Conservation (phyloP, 2,888 invertebrate genomes). For the Hipparchia sbordonii region DNA sequence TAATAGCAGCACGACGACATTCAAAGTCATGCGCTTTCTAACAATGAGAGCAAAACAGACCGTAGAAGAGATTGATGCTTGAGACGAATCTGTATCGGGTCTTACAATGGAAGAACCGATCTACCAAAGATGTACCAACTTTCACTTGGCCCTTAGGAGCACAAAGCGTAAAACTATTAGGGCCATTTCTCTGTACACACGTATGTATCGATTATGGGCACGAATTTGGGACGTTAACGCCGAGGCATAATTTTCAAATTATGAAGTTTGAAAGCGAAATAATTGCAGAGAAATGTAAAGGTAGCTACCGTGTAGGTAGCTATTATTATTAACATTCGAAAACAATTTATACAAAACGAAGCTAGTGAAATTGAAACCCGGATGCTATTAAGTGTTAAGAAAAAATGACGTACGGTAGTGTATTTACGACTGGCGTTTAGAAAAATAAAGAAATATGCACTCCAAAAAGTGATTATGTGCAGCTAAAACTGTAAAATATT, state of each 20-base stretch:
- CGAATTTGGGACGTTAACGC: slow-evolving; percentile 17
- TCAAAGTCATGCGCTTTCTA: slow-evolving; percentile 53
- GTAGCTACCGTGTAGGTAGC: slow-evolving; percentile 4
- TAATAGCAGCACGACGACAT: slow-evolving; percentile 40
- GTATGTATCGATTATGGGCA: slow-evolving; percentile 22
- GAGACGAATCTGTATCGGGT: slow-evolving; percentile 64
- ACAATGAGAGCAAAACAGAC: slow-evolving; percentile 55
- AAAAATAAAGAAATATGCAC: too few relatives aligned
- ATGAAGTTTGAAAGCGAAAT: slow-evolving; percentile 25
- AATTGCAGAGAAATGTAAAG: slow-evolving; percentile 18
- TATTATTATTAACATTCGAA: slow-evolving; percentile 12
- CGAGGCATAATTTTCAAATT: slow-evolving; percentile 23
- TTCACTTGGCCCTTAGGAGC: slow-evolving; percentile 73
- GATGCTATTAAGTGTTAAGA: background rate
- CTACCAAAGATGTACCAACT: slow-evolving; percentile 69
- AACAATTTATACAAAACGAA: slow-evolving; percentile 11
- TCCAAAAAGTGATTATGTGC: too few relatives aligned
- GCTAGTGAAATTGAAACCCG: slow-evolving; percentile 6
- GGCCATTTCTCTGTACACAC: slow-evolving; percentile 49
- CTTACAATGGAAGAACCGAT: slow-evolving; percentile 63
- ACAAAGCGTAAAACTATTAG: slow-evolving; percentile 52
- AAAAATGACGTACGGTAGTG: background rate
- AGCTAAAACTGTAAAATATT: too few relatives aligned
- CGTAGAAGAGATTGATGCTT: slow-evolving; percentile 65
- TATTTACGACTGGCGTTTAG: background rate